Evolutionary conservation across 2,113 vertebrate species (phyloP), one percentile per base, ranked within the genome.

Genomic region (Platysteira castanea): DNA sequence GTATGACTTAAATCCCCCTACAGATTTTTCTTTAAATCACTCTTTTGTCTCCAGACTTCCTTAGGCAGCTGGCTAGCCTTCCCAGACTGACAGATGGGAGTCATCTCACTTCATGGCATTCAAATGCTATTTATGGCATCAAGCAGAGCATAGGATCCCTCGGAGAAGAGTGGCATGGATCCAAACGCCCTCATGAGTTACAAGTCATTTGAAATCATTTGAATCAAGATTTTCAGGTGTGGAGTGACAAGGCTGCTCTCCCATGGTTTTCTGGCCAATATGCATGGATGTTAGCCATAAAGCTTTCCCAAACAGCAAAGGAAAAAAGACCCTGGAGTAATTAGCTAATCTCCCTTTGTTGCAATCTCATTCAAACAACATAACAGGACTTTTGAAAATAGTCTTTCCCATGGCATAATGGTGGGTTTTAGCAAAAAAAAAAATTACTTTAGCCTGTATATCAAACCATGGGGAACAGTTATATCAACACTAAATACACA

Each of bases 311-410:
- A 67, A 83, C 35, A 67, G 63, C 30, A 77, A 83, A 87, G 42
- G 46, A 83, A 39, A 95, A 95, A 46, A 14, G 50, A 90, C 71
- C 71, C 89, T 70, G 52, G 78, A 85, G 82, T 80, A 91, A 96
- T 73, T 80, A 95, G 87, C 68, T 95, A 83, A 95, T 94, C 84
- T 94, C 50, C 22, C 35, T 93, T 94, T 77, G 75, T 33, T 77
- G 60, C 79, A 86, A 73, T 83, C 54, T 87, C 71, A 85, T 77
- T 93, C 74, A 82, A 87, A 93, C 35, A 52, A 78, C 73, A 57
- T 35, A 90, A 78, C 14, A 84, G 65, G 0, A 5, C 78, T 73
- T 21, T 35, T 4, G 46, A 87, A 96, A 94, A 67, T 11, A 91
- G 78, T 50, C 78, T 77, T 96, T 96, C 94, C 89, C 93, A 90